phyloP scores from a whole-genome alignment of 2,888 invertebrate genomes.

The Sarcophaga caerulescens region DNA sequence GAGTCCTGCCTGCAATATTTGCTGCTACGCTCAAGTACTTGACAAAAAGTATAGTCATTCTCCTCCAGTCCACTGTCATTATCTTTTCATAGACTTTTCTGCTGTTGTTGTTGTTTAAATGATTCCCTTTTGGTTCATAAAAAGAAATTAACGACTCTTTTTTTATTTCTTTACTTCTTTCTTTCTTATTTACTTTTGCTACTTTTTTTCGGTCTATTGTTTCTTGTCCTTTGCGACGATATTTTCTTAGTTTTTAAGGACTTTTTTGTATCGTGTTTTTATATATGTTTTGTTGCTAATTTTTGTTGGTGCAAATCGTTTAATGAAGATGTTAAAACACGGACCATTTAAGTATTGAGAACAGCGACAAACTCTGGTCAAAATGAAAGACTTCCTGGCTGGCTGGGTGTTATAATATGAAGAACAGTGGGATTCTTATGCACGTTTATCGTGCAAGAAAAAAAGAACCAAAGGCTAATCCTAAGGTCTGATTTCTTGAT shows the following conservation, averaged over 20 bases:
- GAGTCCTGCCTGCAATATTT: conserved; percentile 38
- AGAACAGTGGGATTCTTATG: conserved; percentile 19
- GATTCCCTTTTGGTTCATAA: conserved; percentile 82
- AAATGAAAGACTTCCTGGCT: conserved; percentile 64
- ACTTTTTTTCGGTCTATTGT: conserved; percentile 2
- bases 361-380: conserved; percentile 60
- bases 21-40: conserved; percentile 32
- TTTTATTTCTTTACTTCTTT: conserved; percentile 62
- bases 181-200: conserved; percentile 18
- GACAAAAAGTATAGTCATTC: neutral
- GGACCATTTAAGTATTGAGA: conserved; percentile 45
- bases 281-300: conserved; percentile 53
- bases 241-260: conserved; percentile 1
- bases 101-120: conserved; percentile 72
- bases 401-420: neutral
- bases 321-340: conserved; percentile 79
- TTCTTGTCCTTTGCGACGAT: neutral
- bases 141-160: conserved; percentile 81
- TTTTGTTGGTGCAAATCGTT: conserved; percentile 78
- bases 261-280: conserved; percentile 18
- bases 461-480: no score
- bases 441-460: no score
- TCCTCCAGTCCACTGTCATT: conserved; percentile 53
- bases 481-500: no score
- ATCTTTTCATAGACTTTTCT: conserved; percentile 65